A percentile compares a stretch with the other conserved stretches of the same genome.
These are phyloP conservation scores for Acanthornis magna DNA, from an alignment of 2,797 vertebrate genomes.

Conservation along the genomic window DNA sequence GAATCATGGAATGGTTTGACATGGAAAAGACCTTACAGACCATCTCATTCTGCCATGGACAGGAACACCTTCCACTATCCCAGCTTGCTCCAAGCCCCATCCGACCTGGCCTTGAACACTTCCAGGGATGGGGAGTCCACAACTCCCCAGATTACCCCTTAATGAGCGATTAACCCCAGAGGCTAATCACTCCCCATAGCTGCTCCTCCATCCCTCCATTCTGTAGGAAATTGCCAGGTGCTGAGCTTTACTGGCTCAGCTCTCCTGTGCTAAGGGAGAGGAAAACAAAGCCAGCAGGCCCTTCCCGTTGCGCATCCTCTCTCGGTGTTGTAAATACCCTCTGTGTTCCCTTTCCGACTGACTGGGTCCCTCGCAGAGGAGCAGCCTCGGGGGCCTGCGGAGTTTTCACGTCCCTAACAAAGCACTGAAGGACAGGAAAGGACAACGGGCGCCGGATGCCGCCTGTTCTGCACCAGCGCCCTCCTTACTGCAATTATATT, in stretches of 20 bases:
- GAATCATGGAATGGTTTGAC: background rate
- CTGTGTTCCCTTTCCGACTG: constrained; percentile 37
- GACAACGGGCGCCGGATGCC: background rate
- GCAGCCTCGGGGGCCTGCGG: constrained; percentile 16
- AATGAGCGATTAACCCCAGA: background rate
- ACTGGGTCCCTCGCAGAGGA: constrained; percentile 9
- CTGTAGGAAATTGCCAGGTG: background rate
- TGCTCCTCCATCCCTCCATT: background rate
- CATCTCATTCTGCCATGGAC: rapidly evolving
- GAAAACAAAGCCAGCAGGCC: background rate
- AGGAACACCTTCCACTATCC: background rate
- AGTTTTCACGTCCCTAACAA: constrained; percentile 31
- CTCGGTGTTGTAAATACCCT: background rate
- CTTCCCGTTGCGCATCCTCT: background rate
- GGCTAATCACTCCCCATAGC: background rate
- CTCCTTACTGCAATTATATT: constrained; percentile 43
- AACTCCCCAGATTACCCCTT: background rate
- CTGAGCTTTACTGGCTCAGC: background rate
- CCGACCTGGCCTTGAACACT: background rate
- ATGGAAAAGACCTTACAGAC: background rate
- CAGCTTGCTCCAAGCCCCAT: background rate
- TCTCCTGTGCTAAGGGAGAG: background rate
- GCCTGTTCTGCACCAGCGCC: constrained; percentile 22
- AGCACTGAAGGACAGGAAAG: constrained; percentile 53
- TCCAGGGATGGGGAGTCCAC: background rate